phyloP scores from a whole-genome alignment of 2,113 vertebrate species.

The Danionella cerebrum region DNA sequence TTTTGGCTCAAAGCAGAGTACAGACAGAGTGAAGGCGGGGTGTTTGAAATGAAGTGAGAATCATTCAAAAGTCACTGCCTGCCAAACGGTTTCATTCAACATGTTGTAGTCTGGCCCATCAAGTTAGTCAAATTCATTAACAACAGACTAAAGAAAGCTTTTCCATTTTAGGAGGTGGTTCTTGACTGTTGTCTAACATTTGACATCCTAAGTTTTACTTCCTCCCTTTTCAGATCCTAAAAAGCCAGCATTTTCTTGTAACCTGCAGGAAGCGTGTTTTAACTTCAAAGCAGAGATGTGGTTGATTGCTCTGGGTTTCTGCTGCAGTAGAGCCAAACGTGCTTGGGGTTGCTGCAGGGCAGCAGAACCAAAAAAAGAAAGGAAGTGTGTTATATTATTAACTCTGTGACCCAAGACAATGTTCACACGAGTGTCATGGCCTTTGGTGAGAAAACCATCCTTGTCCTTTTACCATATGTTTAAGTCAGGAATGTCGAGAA shows the following conservation, averaged over 20 bases:
- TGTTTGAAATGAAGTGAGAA: slow-evolving; percentile 26
- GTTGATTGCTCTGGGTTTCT: slow-evolving; percentile 41
- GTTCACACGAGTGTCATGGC: slow-evolving; percentile 7
- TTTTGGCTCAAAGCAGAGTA: slow-evolving; percentile 14
- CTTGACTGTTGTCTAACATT: not conserved
- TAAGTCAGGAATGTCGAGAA: not conserved
- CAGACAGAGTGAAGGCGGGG: slow-evolving; percentile 31
- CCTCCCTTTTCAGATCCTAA: slow-evolving; percentile 4
- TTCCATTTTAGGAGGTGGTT: slow-evolving; percentile 41
- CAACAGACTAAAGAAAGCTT: slow-evolving; percentile 12
- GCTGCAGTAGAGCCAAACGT: slow-evolving; percentile 35
- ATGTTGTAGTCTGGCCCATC: slow-evolving; percentile 30
- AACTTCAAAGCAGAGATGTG: slow-evolving; percentile 48
- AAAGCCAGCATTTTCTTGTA: slow-evolving; percentile 44
- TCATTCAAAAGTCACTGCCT: slow-evolving; percentile 58
- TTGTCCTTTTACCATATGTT: not conserved
- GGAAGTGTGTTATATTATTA: slow-evolving; percentile 42
- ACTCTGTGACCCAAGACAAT: slow-evolving; percentile 30
- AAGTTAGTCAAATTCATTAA: slow-evolving; percentile 38
- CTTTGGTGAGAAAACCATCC: not conserved
- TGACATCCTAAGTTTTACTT: slow-evolving; percentile 8
- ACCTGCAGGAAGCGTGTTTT: slow-evolving; percentile 34
- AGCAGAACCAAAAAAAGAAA: not conserved
- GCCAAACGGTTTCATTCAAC: slow-evolving; percentile 47
- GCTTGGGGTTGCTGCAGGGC: slow-evolving; percentile 35